A percentile compares a stretch with the other conserved stretches of the same genome.
Conservation (phyloP, 2,888 invertebrate species). For the Drosophila quinaria region DNA sequence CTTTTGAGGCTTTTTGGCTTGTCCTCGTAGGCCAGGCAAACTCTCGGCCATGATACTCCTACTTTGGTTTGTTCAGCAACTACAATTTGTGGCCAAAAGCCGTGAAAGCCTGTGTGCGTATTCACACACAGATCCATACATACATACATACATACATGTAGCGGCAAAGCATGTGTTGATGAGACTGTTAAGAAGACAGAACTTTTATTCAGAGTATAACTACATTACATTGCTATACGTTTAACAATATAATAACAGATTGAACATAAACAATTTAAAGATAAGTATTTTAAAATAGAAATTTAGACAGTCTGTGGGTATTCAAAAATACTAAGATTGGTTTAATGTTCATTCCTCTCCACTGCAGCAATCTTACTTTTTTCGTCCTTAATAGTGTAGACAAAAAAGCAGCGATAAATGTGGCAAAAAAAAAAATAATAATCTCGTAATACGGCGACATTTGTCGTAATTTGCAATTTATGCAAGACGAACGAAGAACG, state of each 20-base stretch:
- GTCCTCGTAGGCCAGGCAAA: not conserved
- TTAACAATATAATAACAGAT: too few species aligned
- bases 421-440: slow-evolving; percentile 14
- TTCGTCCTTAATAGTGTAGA: not conserved
- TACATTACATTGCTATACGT: too few species aligned
- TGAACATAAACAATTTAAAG: too few species aligned
- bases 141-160: too few species aligned
- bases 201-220: too few species aligned
- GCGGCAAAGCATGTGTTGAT: slow-evolving; percentile 11
- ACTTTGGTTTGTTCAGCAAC: slow-evolving; percentile 9
- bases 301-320: too few species aligned
- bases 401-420: slow-evolving; percentile 16
- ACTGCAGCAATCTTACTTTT: not conserved
- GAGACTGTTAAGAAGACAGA: slow-evolving; percentile 3
- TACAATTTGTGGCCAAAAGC: slow-evolving; percentile 51
- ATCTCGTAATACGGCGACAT: slow-evolving; percentile 31
- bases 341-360: too few species aligned
- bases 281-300: too few species aligned
- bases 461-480: slow-evolving; percentile 62
- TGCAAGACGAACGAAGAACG: slow-evolving; percentile 50
- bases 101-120: slow-evolving; percentile 4
- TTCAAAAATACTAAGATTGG: too few species aligned
- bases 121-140: slow-evolving; percentile 3
- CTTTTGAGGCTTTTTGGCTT: slow-evolving; percentile 21
- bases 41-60: slow-evolving; percentile 18